These are phyloP conservation scores for Fistularia tabacaria DNA, from an alignment of 2,797 vertebrate species.

Conservation along the genomic window DNA sequence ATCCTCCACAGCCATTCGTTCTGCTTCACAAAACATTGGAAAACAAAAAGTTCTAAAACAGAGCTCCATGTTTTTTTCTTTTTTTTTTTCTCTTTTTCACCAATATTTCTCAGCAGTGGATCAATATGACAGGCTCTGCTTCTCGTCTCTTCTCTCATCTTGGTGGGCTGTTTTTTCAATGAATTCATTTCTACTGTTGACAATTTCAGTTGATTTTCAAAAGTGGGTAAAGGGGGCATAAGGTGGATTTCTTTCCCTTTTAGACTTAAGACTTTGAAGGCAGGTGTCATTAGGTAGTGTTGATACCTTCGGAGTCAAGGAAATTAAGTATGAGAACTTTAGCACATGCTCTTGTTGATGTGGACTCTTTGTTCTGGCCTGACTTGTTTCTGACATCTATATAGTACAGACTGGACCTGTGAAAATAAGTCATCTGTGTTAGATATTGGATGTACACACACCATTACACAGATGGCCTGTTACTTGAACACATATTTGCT, in stretches of 20 bases:
- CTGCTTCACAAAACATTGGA: conserved; percentile 6
- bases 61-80: neutral
- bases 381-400: neutral
- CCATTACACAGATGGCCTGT: conserved; percentile 37
- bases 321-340: no score
- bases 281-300: no score
- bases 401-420: conserved; percentile 14
- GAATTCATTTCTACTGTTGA: conserved; percentile 9
- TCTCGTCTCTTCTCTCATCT: conserved; percentile 15
- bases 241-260: neutral
- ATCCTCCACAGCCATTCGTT: conserved; percentile 6
- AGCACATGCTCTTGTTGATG: no score
- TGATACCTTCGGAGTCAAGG: no score
- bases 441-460: conserved; percentile 1
- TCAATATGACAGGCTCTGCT: conserved; percentile 24
- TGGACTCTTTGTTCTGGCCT: no score
- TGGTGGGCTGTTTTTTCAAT: neutral
- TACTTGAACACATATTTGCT: conserved; percentile 12
- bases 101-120: neutral
- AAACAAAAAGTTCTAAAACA: conserved; percentile 11
- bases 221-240: neutral
- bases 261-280: no score
- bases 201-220: neutral
- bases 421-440: conserved; percentile 14
- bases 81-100: neutral